Percentiles rank a stretch among this genome's conserved stretches.
These are phyloP conservation scores for Drosophila saltans DNA, from an alignment of 1,140 invertebrate species.

Conservation along the genomic window DNA sequence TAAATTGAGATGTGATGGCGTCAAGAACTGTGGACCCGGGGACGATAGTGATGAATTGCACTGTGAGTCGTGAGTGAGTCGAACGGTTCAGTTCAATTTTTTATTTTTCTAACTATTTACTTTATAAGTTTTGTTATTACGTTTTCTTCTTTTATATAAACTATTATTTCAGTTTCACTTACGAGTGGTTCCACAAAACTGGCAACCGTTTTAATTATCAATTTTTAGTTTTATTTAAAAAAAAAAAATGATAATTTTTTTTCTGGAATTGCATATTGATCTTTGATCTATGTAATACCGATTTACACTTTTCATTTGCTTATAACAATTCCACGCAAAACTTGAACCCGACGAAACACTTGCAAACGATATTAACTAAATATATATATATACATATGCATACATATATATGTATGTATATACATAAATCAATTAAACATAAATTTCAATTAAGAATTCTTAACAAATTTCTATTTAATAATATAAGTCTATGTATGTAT, in stretches of 20 bases:
- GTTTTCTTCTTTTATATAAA: conserved; percentile 18
- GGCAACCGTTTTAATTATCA: too few species aligned
- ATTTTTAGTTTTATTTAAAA: neutral
- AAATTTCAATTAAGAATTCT: conserved; percentile 23
- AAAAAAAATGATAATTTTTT: neutral
- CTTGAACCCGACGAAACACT: conserved; percentile 83
- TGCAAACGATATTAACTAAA: conserved; percentile 66
- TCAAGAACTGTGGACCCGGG: conserved; percentile 91
- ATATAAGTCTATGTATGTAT: conserved; percentile 40
- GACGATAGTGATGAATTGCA: conserved; percentile 92
- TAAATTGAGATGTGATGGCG: conserved; percentile 89
- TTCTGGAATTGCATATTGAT: conserved; percentile 29
- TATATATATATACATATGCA: conserved; percentile 36
- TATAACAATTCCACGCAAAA: conserved; percentile 62
- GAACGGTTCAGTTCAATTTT: conserved; percentile 83
- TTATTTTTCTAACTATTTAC: conserved; percentile 53
- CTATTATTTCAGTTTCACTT: conserved; percentile 21
- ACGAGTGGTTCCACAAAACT: too few species aligned
- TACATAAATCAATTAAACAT: conserved; percentile 51
- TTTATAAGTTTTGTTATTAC: conserved; percentile 47
- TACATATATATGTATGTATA: conserved; percentile 27
- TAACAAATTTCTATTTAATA: conserved; percentile 25
- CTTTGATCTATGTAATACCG: conserved; percentile 35
- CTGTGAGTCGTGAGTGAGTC: conserved; percentile 88
- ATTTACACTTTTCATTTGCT: conserved; percentile 62